Evolutionary conservation across 2,797 vertebrate genomes (phyloP).

Genomic region (Agapornis canus): DNA sequence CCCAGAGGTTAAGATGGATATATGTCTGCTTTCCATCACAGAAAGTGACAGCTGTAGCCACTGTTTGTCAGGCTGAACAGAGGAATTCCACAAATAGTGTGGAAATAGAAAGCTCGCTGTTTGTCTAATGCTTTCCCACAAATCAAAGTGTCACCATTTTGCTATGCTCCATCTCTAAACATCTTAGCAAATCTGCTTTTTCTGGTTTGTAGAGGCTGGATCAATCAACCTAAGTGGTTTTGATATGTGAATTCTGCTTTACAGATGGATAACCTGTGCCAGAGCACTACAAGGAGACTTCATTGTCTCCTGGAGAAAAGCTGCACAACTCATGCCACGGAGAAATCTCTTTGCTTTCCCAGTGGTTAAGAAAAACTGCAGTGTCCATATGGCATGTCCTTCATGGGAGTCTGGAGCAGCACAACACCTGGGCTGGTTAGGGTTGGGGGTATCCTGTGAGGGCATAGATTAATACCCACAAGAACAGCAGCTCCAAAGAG

Average conservation of each 20-base stretch:
- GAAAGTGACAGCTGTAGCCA: not conserved
- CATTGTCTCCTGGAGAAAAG: not conserved
- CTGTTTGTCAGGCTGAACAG: not conserved
- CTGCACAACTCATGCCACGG: not conserved
- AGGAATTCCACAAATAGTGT: fast-evolving
- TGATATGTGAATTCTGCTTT: not conserved
- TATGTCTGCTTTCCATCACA: not conserved
- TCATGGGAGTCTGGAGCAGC: fast-evolving
- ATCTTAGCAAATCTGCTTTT: not conserved
- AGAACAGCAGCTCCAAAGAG: not conserved
- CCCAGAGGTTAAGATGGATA: not conserved
- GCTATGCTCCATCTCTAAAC: not conserved
- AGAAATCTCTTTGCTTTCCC: not conserved
- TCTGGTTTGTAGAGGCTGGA: not conserved
- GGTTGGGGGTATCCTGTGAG: not conserved
- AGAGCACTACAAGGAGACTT: not conserved
- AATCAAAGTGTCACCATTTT: fast-evolving
- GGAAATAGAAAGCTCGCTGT: not conserved
- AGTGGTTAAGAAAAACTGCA: not conserved
- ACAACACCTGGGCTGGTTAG: not conserved
- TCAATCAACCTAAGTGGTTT: not conserved
- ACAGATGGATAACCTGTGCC: not conserved
- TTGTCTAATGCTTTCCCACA: not conserved
- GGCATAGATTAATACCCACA: not conserved
- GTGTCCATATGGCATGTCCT: fast-evolving